Base-by-base conservation (phyloP, 35 echinoderm and acorn worm species). In the Diadema setosum region DNA sequence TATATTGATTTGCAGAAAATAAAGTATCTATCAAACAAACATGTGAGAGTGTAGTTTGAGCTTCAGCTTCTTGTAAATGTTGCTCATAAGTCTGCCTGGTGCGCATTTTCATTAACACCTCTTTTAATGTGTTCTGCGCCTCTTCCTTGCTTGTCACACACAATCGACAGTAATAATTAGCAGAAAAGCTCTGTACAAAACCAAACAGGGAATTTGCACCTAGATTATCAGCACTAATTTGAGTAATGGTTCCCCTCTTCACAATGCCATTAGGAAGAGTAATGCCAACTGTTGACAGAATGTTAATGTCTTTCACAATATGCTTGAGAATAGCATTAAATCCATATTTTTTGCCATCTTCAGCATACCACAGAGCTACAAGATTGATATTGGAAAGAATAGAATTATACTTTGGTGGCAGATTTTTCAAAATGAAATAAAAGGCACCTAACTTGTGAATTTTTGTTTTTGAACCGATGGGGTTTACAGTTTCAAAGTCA, bases 201-300 rank as follows among this genome's bases (percentile, higher is more conserved):
- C 82, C 48, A 32, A 65, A 85, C 3, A 85, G 31, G 9, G 82
- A 85, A 85, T 85, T 32, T 32, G 41, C 58, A 73, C 65, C 41
- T 33, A 88, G 67, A 58, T 81, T 88, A 70, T 88, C 86, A 40
- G 86, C 86, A 88, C 70, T 88, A 59, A 88, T 78, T 70, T 81
- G 86, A 81, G 86, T 81, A 35, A 88, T 80, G 31, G 70, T 61
- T 25, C 86, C 86, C 49, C 81, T 87, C 75, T 88, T 88, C 36
- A 55, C 46, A 80, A 25, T 58, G 18, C 86, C 70, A 78, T 80
- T 58, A 18, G 67, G 67, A 11, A 88, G 70, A 56, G 55, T 6
- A 27, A 88, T 37, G 39, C 86, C 70, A 58, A 52, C 45, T 26
- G 49, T n/a, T 60, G 87, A 52, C n/a, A 82, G 55, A 49, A 57